These are phyloP conservation scores for Rhabditoides inermis DNA, from an alignment of 2,888 invertebrate species.

Conservation along the genomic window DNA sequence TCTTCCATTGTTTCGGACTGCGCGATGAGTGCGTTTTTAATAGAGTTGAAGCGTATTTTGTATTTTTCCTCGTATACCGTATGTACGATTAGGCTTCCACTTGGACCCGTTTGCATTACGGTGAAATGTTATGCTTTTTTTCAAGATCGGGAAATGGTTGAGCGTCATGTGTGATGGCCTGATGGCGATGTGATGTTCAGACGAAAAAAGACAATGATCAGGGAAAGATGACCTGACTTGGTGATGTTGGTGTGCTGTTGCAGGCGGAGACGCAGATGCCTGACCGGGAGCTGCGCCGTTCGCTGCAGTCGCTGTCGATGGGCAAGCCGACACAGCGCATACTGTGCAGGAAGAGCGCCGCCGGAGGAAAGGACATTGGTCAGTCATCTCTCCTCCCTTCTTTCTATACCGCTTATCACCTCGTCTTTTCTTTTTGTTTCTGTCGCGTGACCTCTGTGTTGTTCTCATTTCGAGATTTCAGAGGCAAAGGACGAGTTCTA, in stretches of 20 bases:
- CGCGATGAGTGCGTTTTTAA: too few relatives aligned
- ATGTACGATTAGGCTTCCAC: too few relatives aligned
- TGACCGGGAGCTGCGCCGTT: slow-evolving; percentile 89
- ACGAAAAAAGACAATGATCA: too few relatives aligned
- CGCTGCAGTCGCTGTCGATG: slow-evolving; percentile 91
- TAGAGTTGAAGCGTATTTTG: too few relatives aligned
- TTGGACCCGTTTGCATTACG: too few relatives aligned
- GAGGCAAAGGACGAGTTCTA: slow-evolving; percentile 34
- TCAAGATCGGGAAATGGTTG: too few relatives aligned
- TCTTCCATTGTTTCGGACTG: too few relatives aligned
- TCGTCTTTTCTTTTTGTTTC: not conserved
- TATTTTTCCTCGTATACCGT: too few relatives aligned
- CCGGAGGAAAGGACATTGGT: slow-evolving; percentile 76
- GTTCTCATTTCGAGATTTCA: slow-evolving; percentile 6
- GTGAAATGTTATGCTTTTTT: too few relatives aligned
- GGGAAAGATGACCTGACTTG: too few relatives aligned
- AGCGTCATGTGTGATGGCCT: too few relatives aligned
- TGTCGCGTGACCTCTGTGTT: not conserved
- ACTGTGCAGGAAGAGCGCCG: slow-evolving; percentile 59
- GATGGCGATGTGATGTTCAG: too few relatives aligned
- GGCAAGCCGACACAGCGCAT: slow-evolving; percentile 64
- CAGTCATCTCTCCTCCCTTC: not conserved
- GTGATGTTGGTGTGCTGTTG: slow-evolving; percentile 63
- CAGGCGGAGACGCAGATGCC: slow-evolving; percentile 95
- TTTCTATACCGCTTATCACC: not conserved